Evolutionary conservation across 2,113 vertebrate genomes (phyloP).

Genomic region (Notiomystis cincta): DNA sequence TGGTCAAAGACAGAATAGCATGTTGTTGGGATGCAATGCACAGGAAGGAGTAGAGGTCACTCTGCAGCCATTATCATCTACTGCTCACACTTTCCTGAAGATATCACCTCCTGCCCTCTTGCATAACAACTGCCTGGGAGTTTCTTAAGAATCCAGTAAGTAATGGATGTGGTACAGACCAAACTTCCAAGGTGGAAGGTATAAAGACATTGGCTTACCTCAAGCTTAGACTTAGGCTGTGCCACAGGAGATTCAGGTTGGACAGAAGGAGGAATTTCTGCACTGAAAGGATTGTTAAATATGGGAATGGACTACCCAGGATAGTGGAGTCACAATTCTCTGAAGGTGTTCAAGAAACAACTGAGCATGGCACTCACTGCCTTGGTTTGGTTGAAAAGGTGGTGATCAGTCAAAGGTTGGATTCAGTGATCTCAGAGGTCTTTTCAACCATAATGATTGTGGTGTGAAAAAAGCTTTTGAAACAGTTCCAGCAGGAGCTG

Average conservation of each 20-base stretch:
- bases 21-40: accelerated
- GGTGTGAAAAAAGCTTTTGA: not conserved
- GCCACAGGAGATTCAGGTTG: not conserved
- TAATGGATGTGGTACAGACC: not conserved
- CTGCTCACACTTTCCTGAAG: not conserved
- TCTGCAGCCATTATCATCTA: not conserved
- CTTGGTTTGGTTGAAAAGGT: accelerated
- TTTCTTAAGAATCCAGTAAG: not conserved
- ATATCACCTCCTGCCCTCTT: not conserved
- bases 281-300: not conserved
- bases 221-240: not conserved
- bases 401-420: not conserved
- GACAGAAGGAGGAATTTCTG: not conserved
- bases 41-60: accelerated
- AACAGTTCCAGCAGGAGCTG: not conserved
- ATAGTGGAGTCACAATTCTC: not conserved
- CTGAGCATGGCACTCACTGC: not conserved
- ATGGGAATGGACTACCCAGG: not conserved
- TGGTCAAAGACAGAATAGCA: not conserved
- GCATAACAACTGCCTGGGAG: not conserved
- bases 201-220: not conserved
- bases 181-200: not conserved
- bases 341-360: not conserved
- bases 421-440: not conserved
- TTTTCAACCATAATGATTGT: not conserved